Evolutionary conservation across 2,888 invertebrate species (phyloP).

Genomic region (Clepsis dumicolana): DNA sequence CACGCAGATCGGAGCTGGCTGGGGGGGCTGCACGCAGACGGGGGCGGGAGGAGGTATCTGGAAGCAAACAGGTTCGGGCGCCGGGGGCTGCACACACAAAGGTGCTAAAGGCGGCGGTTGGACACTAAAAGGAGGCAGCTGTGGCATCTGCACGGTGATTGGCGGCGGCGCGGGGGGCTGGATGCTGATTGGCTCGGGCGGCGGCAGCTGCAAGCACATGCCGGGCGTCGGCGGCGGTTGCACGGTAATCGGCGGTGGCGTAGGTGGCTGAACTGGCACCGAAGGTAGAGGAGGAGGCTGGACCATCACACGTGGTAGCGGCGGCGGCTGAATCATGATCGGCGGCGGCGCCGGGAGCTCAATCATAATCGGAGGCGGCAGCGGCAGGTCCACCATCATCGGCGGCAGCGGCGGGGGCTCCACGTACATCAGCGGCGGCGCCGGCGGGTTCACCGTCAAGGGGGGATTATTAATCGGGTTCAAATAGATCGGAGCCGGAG

Average conservation of each 20-base stretch:
- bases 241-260: constrained; percentile 72
- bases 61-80: constrained; percentile 68
- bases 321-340: constrained; percentile 73
- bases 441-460: constrained; percentile 69
- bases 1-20: constrained; percentile 61
- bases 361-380: constrained; percentile 55
- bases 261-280: constrained; percentile 73
- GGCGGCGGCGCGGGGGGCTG: constrained; percentile 56
- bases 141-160: constrained; percentile 72
- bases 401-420: constrained; percentile 54
- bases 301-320: constrained; percentile 69
- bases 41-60: constrained; percentile 70
- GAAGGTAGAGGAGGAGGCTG: constrained; percentile 75
- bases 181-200: constrained; percentile 45
- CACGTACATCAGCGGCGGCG: constrained; percentile 56
- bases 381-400: constrained; percentile 52
- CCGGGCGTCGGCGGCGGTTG: constrained; percentile 70
- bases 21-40: constrained; percentile 61
- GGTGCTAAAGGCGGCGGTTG: constrained; percentile 72
- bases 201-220: constrained; percentile 69
- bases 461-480: constrained; percentile 69
- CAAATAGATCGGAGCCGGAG: constrained; percentile 62
- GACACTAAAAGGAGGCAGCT: constrained; percentile 67
- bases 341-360: constrained; percentile 63
- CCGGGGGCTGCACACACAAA: constrained; percentile 71